These are phyloP conservation scores for Temnothorax curvispinosus DNA, from an alignment of 1,140 invertebrate species.

Conservation along the genomic window DNA sequence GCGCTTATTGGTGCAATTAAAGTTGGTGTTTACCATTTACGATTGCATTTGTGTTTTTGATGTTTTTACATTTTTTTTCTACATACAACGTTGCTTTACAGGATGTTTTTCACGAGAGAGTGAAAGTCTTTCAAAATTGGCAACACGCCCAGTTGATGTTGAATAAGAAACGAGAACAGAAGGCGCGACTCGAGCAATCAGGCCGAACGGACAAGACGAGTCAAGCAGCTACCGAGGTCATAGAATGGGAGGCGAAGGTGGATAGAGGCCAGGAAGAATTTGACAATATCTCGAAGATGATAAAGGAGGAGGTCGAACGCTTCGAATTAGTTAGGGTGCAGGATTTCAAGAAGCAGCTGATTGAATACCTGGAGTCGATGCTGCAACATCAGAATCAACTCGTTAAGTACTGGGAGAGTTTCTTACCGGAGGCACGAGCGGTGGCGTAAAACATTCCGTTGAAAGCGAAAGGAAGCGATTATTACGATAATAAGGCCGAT, in stretches of 20 bases:
- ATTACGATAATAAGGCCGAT: constrained; percentile 51
- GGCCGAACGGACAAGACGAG: constrained; percentile 96
- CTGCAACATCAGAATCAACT: constrained; percentile 98
- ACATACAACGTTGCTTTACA: constrained; percentile 78
- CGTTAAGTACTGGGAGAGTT: constrained; percentile 98
- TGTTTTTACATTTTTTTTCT: not conserved
- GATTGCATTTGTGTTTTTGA: not conserved
- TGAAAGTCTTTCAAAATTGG: constrained; percentile 99
- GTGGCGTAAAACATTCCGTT: constrained; percentile 88
- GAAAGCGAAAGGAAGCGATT: constrained; percentile 26
- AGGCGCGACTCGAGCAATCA: constrained; percentile 95
- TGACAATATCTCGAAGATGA: constrained; percentile 97
- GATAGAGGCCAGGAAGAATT: constrained; percentile 98
- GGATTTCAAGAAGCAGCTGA: constrained; percentile 96
- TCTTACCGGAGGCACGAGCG: constrained; percentile 96
- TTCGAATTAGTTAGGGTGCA: constrained; percentile 95
- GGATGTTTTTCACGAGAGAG: constrained; percentile 99
- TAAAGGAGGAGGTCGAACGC: constrained; percentile 97
- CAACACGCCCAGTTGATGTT: constrained; percentile 98
- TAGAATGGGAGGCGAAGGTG: constrained; percentile 98
- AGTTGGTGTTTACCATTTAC: constrained; percentile 81
- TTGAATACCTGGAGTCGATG: constrained; percentile 97
- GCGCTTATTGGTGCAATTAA: constrained; percentile 97
- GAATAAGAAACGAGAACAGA: constrained; percentile 97
- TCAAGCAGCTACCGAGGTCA: constrained; percentile 95